Evolutionary conservation across 2,113 vertebrate species (phyloP).

Genomic region (Otis tarda): DNA sequence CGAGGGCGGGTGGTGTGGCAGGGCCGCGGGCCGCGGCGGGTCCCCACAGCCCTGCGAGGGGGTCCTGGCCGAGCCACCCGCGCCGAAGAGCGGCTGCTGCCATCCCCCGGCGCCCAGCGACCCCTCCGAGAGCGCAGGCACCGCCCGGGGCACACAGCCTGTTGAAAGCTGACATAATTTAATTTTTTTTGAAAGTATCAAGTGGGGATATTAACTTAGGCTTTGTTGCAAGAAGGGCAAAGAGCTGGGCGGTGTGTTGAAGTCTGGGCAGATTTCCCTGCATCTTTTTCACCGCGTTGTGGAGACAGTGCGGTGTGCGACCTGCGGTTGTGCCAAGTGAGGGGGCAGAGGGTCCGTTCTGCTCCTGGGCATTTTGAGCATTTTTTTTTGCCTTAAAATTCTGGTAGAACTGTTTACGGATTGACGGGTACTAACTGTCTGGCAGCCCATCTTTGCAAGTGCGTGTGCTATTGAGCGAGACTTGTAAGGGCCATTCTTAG

Average conservation of each 20-base stretch:
- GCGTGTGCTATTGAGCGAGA: rapidly evolving
- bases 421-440: rapidly evolving
- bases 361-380: rapidly evolving
- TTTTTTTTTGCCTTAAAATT: neutral
- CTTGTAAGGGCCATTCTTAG: neutral
- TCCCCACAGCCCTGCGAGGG: neutral
- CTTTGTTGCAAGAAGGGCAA: neutral
- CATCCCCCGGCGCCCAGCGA: rapidly evolving
- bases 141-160: rapidly evolving
- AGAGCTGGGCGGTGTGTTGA: neutral
- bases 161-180: rapidly evolving
- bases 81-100: neutral
- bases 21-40: neutral
- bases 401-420: neutral
- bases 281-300: rapidly evolving
- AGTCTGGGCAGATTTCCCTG: neutral
- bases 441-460: rapidly evolving
- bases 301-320: neutral
- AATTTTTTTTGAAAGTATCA: too few relatives aligned
- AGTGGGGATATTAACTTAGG: rapidly evolving
- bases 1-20: neutral
- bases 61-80: neutral
- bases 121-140: neutral
- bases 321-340: rapidly evolving
- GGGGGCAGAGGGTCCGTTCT: too few relatives aligned